Base-by-base conservation (phyloP, 2,888 invertebrate genomes). In the Taenaris catops region DNA sequence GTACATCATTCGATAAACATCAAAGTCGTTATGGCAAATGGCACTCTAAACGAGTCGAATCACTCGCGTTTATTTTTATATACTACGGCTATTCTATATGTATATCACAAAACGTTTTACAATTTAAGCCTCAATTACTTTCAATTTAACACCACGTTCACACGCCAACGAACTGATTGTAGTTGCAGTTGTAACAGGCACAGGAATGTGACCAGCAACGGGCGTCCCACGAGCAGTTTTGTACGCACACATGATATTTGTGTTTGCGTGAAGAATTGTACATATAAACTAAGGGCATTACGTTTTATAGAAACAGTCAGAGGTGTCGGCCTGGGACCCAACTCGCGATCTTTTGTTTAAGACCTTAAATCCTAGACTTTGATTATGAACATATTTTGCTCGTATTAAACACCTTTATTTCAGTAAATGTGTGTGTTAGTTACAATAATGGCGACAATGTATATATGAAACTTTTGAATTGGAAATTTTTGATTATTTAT, bases 51-150 rank as follows among this genome's bases (percentile, higher is more conserved):
- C 72, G 78, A 81, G 78, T 63, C 48, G 55, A 31, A 55, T 51
- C 57, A 62, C 76, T 76, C 76, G 74, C 68, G 55, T 62, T 58
- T 51, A 49, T 58, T 55, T n/a, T n/a, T n/a, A 4, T 40, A 43
- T 41, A 60, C 70, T 84, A 84, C 62, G 58, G 49, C 74, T 81
- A 81, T 49, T 67, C 78, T 84, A 57, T 43, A 48, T 66, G 64
- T 69, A 78, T 84, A 84, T 86, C 84, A 84, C 86, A 84, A 80
- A 70, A 74, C 71, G 73, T 73, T 81, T 75, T 61, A 68, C 69
- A 74, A 67, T 59, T 61, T 48, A 69, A 79, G 76, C 79, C 75
- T 80, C 76, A 59, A 45, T 58, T 51, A 58, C 56, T 55, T 58
- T 63, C 61, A 14, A 14, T 14, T 14, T 14, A 63, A 58, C 58